Base-by-base conservation (phyloP, 2,113 vertebrate species). In the Chloebia gouldiae region DNA sequence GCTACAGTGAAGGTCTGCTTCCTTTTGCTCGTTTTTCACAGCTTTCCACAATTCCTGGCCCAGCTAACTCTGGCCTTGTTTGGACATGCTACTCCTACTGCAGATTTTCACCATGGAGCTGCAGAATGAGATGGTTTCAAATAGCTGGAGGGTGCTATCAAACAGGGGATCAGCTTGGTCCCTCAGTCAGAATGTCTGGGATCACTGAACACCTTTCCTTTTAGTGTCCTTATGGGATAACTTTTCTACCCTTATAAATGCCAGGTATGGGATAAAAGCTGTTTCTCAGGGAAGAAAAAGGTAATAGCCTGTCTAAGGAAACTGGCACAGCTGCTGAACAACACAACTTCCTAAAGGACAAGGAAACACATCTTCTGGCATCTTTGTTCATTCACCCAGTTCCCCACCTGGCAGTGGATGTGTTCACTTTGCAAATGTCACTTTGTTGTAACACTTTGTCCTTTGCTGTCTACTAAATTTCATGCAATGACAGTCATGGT, bases 381-480 rank as follows among this genome's bases (percentile, higher is more conserved):
- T n/a, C n/a, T 70, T 64, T 88, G 57, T 57, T 65, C 63, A 37
- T 60, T 56, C 45, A 68, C 44, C 27, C 65, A 11, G 8, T 6
- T 81, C 18, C 47, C 40, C 50, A 89, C 65, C 77, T 92, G 57
- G 44, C 61, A 85, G 14, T 17, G 69, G 37, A 81, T 64, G 13
- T 37, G 63, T 42, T 92, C 77, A 53, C 45, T 89, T 81, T 59
- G 49, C 57, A 92, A 45, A 65, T 72, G 64, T 81, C 88, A 51
- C 66, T 91, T 92, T 61, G 37, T 56, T 3, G 0, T 60, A 60
- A 91, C 28, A 49, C 27, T 81, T 68, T 64, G 61, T 91, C 79
- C 78, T 94, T 92, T 64, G 44, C 90, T 87, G 57, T 79, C 87
- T 81, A n/a, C 30, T 81, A 12, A 21, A 81, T 92, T 92, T 68